phyloP scores from a whole-genome alignment of 2,113 vertebrate species.

The Sminthopsis crassicaudata region DNA sequence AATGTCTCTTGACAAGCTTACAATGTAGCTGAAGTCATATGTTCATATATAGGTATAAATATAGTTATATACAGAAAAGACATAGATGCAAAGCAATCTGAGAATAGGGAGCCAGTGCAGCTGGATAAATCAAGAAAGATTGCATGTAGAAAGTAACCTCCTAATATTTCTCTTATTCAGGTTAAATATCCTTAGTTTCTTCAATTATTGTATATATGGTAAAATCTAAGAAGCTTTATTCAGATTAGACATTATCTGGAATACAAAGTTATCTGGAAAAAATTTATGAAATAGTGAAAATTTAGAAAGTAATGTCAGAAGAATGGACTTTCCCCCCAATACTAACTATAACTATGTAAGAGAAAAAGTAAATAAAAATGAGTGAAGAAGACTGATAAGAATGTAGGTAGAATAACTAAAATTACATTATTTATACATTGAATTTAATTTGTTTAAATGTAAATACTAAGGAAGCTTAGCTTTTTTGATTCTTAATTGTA shows the following conservation, averaged over 20 bases:
- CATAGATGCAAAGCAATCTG: neutral
- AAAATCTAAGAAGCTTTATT: neutral
- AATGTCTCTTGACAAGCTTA: neutral
- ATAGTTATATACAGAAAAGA: neutral
- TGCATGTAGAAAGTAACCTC: neutral
- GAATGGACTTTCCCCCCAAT: neutral
- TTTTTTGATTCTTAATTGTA: neutral
- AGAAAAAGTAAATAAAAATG: neutral
- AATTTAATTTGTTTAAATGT: neutral
- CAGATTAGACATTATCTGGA: neutral
- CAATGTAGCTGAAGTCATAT: neutral
- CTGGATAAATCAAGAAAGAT: neutral
- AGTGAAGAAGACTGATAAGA: neutral
- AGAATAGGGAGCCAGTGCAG: neutral
- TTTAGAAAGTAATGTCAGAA: too few relatives aligned
- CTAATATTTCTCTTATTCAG: neutral
- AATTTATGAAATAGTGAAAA: too few relatives aligned
- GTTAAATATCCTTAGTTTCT: neutral
- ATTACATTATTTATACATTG: neutral
- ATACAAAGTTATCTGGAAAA: too few relatives aligned
- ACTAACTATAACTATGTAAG: neutral
- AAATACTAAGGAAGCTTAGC: neutral
- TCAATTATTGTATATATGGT: neutral
- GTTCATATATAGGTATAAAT: neutral
- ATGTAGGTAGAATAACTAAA: neutral